Percentiles rank a stretch among this genome's conserved stretches.
phyloP scores from a whole-genome alignment of 2,797 vertebrate genomes.

The Myotis myotis region DNA sequence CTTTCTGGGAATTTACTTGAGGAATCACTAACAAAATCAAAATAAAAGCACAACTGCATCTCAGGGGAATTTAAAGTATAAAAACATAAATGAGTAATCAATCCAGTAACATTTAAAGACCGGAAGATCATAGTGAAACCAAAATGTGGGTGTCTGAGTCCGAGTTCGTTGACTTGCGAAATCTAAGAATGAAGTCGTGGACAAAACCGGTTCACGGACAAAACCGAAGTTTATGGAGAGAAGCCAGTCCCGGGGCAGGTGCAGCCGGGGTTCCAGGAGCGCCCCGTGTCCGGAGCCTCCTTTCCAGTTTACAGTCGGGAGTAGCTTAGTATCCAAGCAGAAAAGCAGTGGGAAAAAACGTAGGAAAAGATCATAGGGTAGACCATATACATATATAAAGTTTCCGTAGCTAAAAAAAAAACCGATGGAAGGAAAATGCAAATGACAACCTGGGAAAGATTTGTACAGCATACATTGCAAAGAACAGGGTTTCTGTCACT shows the following conservation, averaged over 20 bases:
- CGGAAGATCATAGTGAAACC: neutral
- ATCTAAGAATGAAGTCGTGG: no score
- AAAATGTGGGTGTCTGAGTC: no score
- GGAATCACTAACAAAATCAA: conserved; percentile 42
- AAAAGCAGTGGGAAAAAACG: neutral
- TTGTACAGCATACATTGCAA: neutral
- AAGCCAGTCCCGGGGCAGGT: no score
- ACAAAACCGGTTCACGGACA: no score
- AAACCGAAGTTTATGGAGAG: no score
- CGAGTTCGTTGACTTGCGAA: no score
- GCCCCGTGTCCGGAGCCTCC: no score
- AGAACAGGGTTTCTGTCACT: neutral
- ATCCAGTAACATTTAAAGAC: neutral
- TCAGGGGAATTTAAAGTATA: neutral
- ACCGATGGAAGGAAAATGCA: conserved; percentile 35
- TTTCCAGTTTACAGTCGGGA: no score
- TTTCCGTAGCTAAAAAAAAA: neutral
- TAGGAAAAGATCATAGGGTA: neutral
- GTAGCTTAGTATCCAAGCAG: neutral
- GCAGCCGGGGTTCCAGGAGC: no score
- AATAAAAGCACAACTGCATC: conserved; percentile 11
- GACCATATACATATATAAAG: neutral
- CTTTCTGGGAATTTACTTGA: conserved; percentile 8
- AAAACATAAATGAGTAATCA: neutral
- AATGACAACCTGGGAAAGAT: neutral